These are phyloP conservation scores for Calcarius lapponicus DNA, from an alignment of 2,797 vertebrate genomes.

Conservation along the genomic window DNA sequence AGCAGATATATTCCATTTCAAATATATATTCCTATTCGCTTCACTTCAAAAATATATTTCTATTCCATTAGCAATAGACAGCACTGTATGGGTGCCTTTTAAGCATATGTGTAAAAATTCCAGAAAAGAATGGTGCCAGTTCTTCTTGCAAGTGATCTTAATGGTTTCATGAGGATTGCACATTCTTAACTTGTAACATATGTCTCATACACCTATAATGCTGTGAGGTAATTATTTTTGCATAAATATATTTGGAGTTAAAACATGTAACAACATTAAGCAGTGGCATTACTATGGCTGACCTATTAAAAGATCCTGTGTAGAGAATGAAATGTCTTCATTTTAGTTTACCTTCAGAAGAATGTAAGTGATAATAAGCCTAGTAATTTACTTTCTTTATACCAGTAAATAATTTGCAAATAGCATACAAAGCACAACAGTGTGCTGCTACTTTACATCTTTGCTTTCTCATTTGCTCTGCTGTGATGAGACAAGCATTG, in stretches of 20 bases:
- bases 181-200: background rate
- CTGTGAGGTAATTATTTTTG: background rate
- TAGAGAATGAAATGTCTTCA: background rate
- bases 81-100: background rate
- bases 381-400: background rate
- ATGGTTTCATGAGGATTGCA: background rate
- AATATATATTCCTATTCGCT: background rate
- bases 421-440: background rate
- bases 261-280: background rate
- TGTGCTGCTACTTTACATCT: background rate
- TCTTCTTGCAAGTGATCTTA: background rate
- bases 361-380: background rate
- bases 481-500: background rate
- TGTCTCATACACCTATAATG: background rate
- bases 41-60: background rate
- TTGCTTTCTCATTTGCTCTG: background rate
- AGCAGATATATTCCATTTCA: background rate
- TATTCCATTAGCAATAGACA: background rate
- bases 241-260: background rate
- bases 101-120: background rate
- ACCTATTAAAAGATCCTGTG: background rate
- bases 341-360: background rate
- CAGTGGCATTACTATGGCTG: background rate
- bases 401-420: background rate
- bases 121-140: background rate